Conservation (phyloP, 2,888 invertebrate genomes). For the Biston stratarius region DNA sequence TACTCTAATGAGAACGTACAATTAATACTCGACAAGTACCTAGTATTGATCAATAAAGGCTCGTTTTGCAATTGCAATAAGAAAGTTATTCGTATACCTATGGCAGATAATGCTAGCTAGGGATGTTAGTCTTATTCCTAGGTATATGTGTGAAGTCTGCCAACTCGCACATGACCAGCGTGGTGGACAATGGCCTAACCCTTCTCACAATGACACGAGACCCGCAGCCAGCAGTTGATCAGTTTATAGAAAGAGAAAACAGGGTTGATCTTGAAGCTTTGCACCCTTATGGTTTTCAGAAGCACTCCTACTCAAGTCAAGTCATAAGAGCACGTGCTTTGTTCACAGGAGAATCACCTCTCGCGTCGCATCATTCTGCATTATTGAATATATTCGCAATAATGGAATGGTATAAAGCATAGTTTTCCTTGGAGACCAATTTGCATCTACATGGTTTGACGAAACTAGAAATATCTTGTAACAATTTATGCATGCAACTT, state of each 20-base stretch:
- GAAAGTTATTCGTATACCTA: constrained; percentile 5
- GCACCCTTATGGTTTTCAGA: constrained; percentile 29
- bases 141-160: no score
- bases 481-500: constrained; percentile 20
- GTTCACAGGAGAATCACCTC: constrained; percentile 56
- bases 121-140: background rate
- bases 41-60: constrained; percentile 8
- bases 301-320: constrained; percentile 53
- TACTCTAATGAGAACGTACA: constrained; percentile 57
- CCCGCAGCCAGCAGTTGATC: no score
- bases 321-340: constrained; percentile 62
- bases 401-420: constrained; percentile 50
- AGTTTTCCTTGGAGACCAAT: constrained; percentile 41
- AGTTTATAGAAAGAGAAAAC: no score
- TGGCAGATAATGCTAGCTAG: constrained; percentile 1
- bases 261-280: background rate
- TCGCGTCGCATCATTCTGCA: constrained; percentile 63
- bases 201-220: no score
- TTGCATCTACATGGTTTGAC: constrained; percentile 38
- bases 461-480: constrained; percentile 3
- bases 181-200: no score
- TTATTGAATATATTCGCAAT: constrained; percentile 51
- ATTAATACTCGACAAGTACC: constrained; percentile 31
- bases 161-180: no score
- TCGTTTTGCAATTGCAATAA: constrained; percentile 1